Conservation (phyloP, 2,888 invertebrate species). For the Pecten maximus region DNA sequence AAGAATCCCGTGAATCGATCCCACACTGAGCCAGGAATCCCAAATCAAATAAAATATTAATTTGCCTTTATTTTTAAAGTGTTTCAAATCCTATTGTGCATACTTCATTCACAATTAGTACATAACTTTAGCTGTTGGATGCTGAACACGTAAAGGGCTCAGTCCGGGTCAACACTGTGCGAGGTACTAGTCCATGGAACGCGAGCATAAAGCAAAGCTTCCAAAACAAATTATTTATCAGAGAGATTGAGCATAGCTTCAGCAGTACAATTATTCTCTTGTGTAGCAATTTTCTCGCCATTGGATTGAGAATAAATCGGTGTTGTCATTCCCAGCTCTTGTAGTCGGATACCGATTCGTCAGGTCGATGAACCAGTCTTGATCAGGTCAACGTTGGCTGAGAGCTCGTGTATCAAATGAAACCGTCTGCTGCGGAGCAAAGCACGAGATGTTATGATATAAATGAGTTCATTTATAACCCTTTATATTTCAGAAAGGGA, state of each 20-base stretch:
- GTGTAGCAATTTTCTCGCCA: conserved; percentile 4
- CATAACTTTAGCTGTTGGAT: neutral
- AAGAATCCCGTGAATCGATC: neutral
- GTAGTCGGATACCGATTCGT: neutral
- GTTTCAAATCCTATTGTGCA: neutral
- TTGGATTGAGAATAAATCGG: neutral
- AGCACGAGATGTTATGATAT: neutral
- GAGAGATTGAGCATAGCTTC: neutral
- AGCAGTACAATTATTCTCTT: neutral
- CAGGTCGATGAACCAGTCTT: neutral
- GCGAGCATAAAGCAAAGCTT: neutral
- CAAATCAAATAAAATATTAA: neutral
- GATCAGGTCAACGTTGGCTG: neutral
- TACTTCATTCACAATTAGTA: neutral
- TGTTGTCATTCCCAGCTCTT: neutral
- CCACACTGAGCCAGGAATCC: neutral
- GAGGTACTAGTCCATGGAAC: neutral
- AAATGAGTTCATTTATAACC: neutral
- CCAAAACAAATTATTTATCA: neutral
- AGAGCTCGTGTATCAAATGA: neutral
- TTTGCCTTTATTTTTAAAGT: neutral
- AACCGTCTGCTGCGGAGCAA: neutral
- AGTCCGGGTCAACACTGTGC: neutral
- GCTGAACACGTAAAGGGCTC: neutral
- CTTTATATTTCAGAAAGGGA: neutral